These are phyloP conservation scores for Habroteleia sp. DNA, from an alignment of 2,888 invertebrate species.

Conservation along the genomic window DNA sequence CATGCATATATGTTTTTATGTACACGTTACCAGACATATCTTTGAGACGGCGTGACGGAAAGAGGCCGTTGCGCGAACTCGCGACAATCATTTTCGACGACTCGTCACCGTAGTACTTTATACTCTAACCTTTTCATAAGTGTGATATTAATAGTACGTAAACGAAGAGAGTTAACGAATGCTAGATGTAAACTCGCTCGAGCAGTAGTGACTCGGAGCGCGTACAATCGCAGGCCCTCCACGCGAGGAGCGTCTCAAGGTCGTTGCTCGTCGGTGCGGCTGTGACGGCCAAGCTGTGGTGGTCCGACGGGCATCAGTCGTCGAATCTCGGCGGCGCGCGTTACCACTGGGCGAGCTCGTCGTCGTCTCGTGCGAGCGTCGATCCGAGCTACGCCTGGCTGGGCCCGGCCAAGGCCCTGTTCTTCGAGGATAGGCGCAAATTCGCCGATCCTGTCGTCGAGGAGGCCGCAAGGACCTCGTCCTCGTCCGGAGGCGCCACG, in stretches of 20 bases:
- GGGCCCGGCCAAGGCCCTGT: slow-evolving; percentile 57
- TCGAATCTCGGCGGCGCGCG: slow-evolving; percentile 65
- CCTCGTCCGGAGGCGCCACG: slow-evolving; percentile 73
- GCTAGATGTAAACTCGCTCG: slow-evolving; percentile 10
- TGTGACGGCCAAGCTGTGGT: slow-evolving; percentile 75
- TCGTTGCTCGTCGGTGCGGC: slow-evolving; percentile 46
- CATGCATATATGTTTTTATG: slow-evolving; percentile 65
- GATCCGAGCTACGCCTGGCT: slow-evolving; percentile 49
- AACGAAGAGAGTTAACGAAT: slow-evolving; percentile 1
- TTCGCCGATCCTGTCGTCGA: slow-evolving; percentile 70
- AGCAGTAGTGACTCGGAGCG: background rate
- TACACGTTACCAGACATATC: slow-evolving; percentile 65
- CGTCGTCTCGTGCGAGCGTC: slow-evolving; percentile 59
- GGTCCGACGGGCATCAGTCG: slow-evolving; percentile 71
- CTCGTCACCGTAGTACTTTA: slow-evolving; percentile 67
- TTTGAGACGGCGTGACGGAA: slow-evolving; percentile 56
- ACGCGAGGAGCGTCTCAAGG: slow-evolving; percentile 52
- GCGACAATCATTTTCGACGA: slow-evolving; percentile 76
- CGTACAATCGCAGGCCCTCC: slow-evolving; percentile 14
- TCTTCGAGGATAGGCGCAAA: slow-evolving; percentile 67
- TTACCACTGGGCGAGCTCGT: slow-evolving; percentile 62
- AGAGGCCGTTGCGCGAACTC: slow-evolving; percentile 65
- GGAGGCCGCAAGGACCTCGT: slow-evolving; percentile 72
- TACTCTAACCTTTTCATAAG: slow-evolving; percentile 36
- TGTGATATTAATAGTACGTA: slow-evolving; percentile 26